A percentile compares a stretch with the other conserved stretches of the same genome.
Conservation (phyloP, 2,797 vertebrate genomes). For the Psittacula echo region DNA sequence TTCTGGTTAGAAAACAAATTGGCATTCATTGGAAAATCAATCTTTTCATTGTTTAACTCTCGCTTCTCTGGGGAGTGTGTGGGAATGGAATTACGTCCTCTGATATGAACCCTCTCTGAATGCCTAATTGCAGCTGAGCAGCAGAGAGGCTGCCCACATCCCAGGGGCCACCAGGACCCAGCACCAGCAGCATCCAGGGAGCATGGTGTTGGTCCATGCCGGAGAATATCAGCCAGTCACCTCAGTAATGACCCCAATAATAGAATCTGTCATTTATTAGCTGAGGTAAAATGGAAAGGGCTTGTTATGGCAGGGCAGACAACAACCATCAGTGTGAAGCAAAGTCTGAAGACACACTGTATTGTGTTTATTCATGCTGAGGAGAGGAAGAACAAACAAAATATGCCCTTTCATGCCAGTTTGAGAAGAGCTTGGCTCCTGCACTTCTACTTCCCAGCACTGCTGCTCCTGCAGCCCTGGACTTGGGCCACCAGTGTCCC, state of each 20-base stretch:
- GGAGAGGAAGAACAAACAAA: neutral
- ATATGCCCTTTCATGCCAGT: accelerated
- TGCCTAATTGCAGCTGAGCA: neutral
- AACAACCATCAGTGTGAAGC: neutral
- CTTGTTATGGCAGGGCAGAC: neutral
- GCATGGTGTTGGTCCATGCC: accelerated
- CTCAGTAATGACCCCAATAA: neutral
- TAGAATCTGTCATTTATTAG: neutral
- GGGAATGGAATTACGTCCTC: constrained; percentile 51
- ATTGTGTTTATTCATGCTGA: neutral
- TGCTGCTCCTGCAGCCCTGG: neutral
- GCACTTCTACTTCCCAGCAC: accelerated
- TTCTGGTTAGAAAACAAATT: constrained; percentile 67
- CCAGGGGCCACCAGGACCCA: accelerated
- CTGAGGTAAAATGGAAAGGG: neutral
- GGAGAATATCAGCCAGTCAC: neutral
- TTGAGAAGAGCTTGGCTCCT: neutral
- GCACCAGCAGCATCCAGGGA: accelerated
- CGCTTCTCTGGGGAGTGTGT: constrained; percentile 13
- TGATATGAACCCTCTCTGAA: neutral
- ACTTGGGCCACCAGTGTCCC: neutral
- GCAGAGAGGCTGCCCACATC: neutral
- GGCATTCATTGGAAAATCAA: constrained; percentile 70
- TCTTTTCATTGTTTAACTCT: constrained; percentile 69
- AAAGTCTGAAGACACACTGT: neutral